Conservation (phyloP, 23 tunicate genomes). For the Clavelina lepadiformis region DNA sequence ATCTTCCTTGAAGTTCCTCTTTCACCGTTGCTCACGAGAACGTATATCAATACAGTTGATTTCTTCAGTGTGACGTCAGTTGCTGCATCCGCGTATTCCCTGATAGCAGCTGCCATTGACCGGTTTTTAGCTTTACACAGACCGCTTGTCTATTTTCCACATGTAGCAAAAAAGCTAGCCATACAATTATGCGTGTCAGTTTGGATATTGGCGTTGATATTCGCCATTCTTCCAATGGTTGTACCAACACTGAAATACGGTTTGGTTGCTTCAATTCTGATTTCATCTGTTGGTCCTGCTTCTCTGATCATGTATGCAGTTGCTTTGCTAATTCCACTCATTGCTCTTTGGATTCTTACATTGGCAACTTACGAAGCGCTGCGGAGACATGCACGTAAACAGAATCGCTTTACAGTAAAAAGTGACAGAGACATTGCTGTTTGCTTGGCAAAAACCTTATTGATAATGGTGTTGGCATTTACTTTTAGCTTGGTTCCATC, state of each 20-base stretch:
- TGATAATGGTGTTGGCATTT: slow-evolving; percentile 51
- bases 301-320: slow-evolving; percentile 28
- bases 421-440: no score
- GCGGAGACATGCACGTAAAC: slow-evolving; percentile 16
- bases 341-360: slow-evolving; percentile 41
- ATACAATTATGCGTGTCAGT: slow-evolving; percentile 9
- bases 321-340: slow-evolving; percentile 28
- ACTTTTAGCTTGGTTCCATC: slow-evolving; percentile 42
- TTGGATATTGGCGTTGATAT: slow-evolving; percentile 28
- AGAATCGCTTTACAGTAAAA: neutral
- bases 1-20: no score
- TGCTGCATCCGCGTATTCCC: slow-evolving; percentile 36
- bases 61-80: slow-evolving; percentile 50
- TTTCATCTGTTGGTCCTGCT: slow-evolving; percentile 11
- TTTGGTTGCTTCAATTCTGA: slow-evolving; percentile 32
- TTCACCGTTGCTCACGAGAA: neutral
- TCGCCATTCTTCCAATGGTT: slow-evolving; percentile 33
- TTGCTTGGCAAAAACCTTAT: slow-evolving; percentile 38
- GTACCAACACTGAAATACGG: slow-evolving; percentile 32
- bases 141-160: slow-evolving; percentile 31
- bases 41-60: slow-evolving; percentile 28
- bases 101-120: slow-evolving; percentile 47
- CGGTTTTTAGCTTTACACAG: slow-evolving; percentile 32
- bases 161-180: slow-evolving; percentile 39
- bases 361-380: slow-evolving; percentile 35